Base-by-base conservation (phyloP, 1,140 invertebrate genomes). In the Rhizoglyphus robini region DNA sequence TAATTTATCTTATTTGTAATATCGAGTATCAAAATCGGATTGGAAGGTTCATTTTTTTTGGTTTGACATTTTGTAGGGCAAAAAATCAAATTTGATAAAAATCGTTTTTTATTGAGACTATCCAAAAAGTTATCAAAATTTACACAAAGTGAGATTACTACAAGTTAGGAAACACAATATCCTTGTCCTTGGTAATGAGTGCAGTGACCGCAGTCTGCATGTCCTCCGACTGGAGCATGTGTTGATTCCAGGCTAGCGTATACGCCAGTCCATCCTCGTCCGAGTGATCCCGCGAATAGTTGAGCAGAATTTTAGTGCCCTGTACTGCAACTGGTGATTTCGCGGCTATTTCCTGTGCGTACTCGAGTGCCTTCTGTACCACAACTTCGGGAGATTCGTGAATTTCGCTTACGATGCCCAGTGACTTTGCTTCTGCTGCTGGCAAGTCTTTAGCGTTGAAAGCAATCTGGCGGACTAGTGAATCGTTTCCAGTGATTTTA, bases 271-370 rank as follows among this genome's bases (percentile, higher is more conserved):
- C 86, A 69, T 95, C 86, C 69, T 87, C 79, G 20, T 88, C 87
- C 0, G 84, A 80, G 75, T 93, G 88, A 75, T 94, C 91, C 70
- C 90, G 78, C 3, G 91, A 88, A 77, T 90, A 95, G 32, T 89
- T 81, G 13, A 97, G 69, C 69, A 79, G 87, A 61, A 83, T 75
- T 75, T 98, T 98, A 0, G 88, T 88, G 11, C 83, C 83, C 77
- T 96, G 93, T 11, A 97, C 85, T 2, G 92, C 94, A 31, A 97
- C 85, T 11, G 95, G 95, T 79, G 90, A 95, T 76, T 92, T 92
- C n/a, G 72, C 73, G 15, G 93, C 88, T 69, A 98, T 96, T 41
- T 77, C 70, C 70, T 82, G 79, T 29, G 91, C 94, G 63, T 90
- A 65, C 31, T 83, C 79, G 1, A 93, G 63, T 0, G 87, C 86